These are phyloP conservation scores for Apis mellifera DNA, from an alignment of 1,140 invertebrate genomes.

Conservation along the genomic window DNA sequence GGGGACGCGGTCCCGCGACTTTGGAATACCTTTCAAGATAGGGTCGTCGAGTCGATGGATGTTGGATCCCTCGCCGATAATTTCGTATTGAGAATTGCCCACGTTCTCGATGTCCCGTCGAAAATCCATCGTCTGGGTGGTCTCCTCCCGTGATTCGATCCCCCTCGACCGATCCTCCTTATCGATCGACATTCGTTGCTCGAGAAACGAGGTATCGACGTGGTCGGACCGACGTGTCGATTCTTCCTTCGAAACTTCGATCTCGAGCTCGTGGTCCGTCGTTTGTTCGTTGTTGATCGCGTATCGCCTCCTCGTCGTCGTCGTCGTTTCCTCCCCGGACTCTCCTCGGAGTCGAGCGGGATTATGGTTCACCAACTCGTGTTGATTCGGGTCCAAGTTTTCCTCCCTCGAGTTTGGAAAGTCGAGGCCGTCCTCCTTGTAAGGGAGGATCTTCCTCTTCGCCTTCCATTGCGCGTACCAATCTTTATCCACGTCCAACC, in stretches of 20 bases:
- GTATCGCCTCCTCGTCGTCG: background rate
- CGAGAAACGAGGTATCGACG: accelerated
- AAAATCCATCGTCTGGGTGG: background rate
- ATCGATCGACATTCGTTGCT: background rate
- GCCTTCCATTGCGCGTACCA: conserved; percentile 61
- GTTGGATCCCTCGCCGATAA: conserved; percentile 31
- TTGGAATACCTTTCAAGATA: conserved; percentile 39
- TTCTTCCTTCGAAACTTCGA: background rate
- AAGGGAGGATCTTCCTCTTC: conserved; percentile 52
- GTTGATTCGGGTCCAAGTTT: conserved; percentile 60
- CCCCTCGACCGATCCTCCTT: background rate
- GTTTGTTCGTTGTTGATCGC: background rate
- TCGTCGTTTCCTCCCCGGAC: background rate
- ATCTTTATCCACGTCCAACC: conserved; percentile 71
- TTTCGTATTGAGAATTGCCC: conserved; percentile 28
- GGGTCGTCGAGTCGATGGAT: conserved; percentile 2
- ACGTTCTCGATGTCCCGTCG: conserved; percentile 5
- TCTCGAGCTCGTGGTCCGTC: background rate
- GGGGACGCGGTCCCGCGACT: conserved; percentile 17
- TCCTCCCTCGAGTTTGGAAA: conserved; percentile 68
- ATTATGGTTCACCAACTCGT: conserved; percentile 62
- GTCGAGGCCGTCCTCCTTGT: conserved; percentile 70
- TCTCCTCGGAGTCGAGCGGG: background rate
- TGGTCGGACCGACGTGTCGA: background rate
- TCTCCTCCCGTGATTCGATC: background rate